phyloP scores from a whole-genome alignment of 1,140 invertebrate genomes.

The Druon quercuslanigerum region DNA sequence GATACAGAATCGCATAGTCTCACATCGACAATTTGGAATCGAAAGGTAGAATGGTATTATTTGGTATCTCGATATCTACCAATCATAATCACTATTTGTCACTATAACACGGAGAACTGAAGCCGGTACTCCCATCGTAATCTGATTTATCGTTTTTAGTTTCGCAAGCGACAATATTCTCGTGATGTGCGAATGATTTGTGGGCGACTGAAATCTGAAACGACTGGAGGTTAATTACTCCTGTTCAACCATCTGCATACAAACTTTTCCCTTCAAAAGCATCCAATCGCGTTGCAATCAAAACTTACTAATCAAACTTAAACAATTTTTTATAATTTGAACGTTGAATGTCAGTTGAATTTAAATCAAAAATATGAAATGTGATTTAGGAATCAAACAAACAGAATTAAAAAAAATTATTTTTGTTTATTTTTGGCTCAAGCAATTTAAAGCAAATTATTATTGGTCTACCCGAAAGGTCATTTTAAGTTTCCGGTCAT shows the following conservation, averaged over 20 bases:
- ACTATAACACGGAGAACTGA: not conserved
- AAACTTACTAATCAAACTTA: too few species aligned
- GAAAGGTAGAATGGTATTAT: not conserved
- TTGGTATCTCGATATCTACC: constrained; percentile 1
- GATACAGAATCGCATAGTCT: not conserved
- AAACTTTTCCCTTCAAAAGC: too few species aligned
- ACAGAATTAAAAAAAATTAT: too few species aligned
- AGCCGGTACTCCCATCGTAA: constrained; percentile 18
- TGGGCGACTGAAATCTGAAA: not conserved
- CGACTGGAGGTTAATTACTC: not conserved
- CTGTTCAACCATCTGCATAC: not conserved
- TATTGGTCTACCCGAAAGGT: too few species aligned
- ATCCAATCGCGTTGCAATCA: too few species aligned
- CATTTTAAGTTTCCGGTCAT: too few species aligned
- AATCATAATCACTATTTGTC: constrained; percentile 28
- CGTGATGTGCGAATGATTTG: constrained; percentile 26
- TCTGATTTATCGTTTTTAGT: constrained; percentile 19
- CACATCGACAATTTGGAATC: not conserved
- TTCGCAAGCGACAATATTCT: constrained; percentile 14
- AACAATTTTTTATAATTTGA: too few species aligned
- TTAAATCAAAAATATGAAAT: too few species aligned
- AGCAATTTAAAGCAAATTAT: too few species aligned
- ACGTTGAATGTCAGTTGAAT: too few species aligned
- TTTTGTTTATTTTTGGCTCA: too few species aligned
- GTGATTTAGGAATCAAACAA: too few species aligned